A percentile compares a stretch with the other conserved stretches of the same genome.
Conservation (phyloP, 2,113 vertebrate species). For the Muntiacus muntjak region DNA sequence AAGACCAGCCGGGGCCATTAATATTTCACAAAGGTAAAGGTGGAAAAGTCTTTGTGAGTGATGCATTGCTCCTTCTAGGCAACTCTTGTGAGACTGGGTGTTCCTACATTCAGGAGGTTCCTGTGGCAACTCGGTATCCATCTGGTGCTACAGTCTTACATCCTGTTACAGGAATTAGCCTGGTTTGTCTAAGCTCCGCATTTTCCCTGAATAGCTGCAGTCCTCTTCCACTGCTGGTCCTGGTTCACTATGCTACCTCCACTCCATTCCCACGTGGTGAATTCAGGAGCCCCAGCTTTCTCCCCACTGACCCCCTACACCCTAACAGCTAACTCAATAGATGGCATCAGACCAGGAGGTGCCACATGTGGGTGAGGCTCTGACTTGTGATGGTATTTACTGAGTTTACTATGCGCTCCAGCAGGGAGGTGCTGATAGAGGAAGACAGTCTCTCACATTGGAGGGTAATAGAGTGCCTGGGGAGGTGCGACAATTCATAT, state of each 20-base stretch:
- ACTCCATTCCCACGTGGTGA: fast-evolving
- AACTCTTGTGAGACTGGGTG: neutral
- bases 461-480: neutral
- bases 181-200: neutral
- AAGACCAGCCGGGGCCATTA: conserved; percentile 71
- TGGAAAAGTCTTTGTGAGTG: conserved; percentile 67
- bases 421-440: neutral
- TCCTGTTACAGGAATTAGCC: neutral
- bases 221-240: neutral
- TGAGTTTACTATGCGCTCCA: neutral
- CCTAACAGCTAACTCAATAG: neutral
- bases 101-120: neutral
- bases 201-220: neutral
- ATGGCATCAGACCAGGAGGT: fast-evolving
- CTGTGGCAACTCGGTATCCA: fast-evolving
- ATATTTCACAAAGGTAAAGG: conserved; percentile 76
- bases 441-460: neutral
- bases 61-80: neutral
- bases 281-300: neutral
- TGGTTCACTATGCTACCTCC: neutral
- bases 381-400: fast-evolving
- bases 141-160: neutral
- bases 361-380: fast-evolving
- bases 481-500: neutral
- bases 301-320: fast-evolving